A percentile compares a stretch with the other conserved stretches of the same genome.
phyloP scores from a whole-genome alignment of 23 tunicate genomes.

The Pegea sp. region DNA sequence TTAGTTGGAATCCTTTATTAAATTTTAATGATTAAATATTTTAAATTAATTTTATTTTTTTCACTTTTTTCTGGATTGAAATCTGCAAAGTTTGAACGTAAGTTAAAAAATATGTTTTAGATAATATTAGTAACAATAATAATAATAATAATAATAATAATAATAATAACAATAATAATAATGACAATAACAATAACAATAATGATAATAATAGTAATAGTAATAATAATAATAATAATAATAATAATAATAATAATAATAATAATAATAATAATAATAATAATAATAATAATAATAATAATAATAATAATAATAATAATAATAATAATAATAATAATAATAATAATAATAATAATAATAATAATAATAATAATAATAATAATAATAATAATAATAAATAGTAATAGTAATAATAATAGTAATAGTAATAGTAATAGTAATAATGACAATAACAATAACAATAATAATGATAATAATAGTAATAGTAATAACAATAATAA shows the following conservation, averaged over 20 bases:
- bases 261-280: constrained; percentile 1
- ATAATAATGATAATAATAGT: constrained; percentile 1
- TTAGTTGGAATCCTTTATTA: too few relatives aligned
- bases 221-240: constrained; percentile 1
- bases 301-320: constrained; percentile 1
- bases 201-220: background rate
- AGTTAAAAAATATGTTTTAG: too few relatives aligned
- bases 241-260: constrained; percentile 1
- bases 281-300: constrained; percentile 1
- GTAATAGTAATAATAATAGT: constrained; percentile 1
- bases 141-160: constrained; percentile 1
- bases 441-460: background rate
- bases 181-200: background rate
- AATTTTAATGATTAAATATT: too few relatives aligned
- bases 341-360: background rate
- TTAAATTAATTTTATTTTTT: too few relatives aligned
- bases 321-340: constrained; percentile 1
- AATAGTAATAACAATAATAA: background rate
- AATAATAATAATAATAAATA: constrained; percentile 1
- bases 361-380: constrained; percentile 1
- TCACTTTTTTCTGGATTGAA: too few relatives aligned
- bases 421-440: background rate
- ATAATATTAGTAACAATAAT: constrained; percentile 1
- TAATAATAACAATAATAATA: constrained; percentile 1
- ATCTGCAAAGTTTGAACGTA: too few relatives aligned